A percentile compares a stretch with the other conserved stretches of the same genome.
These are phyloP conservation scores for Peucedramus taeniatus DNA, from an alignment of 2,113 vertebrate genomes.

Conservation along the genomic window DNA sequence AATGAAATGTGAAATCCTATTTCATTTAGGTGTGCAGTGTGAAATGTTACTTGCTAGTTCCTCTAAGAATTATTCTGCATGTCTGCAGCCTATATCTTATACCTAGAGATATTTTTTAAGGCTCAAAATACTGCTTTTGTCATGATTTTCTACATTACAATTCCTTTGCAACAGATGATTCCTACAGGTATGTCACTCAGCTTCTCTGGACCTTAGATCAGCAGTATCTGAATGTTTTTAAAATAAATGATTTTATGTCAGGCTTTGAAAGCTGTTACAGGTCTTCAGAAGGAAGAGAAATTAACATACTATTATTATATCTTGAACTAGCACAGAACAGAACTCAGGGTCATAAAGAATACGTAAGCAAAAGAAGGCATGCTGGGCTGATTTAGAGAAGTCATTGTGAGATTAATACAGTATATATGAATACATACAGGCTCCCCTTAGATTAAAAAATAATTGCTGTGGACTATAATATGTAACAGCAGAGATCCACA, in stretches of 20 bases:
- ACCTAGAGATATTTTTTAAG: background rate
- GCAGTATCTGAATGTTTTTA: background rate
- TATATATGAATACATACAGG: background rate
- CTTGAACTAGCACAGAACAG: background rate
- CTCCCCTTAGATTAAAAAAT: constrained; percentile 22
- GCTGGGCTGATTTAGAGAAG: background rate
- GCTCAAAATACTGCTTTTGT: background rate
- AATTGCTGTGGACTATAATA: background rate
- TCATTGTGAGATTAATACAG: constrained; percentile 23
- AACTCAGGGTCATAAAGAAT: background rate
- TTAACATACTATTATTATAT: background rate
- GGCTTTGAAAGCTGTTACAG: background rate
- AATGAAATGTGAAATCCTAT: constrained; percentile 19
- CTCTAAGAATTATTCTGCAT: background rate
- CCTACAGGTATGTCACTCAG: background rate
- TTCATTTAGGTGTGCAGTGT: background rate
- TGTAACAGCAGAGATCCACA: background rate
- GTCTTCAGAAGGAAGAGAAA: background rate
- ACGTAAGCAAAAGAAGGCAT: background rate
- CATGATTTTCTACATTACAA: background rate
- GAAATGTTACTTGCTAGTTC: background rate
- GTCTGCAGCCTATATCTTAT: background rate
- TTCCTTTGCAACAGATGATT: background rate
- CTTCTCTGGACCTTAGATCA: background rate
- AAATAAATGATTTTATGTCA: background rate